Evolutionary conservation across 2,113 vertebrate species (phyloP).

Genomic region (Oreocharis arfaki): DNA sequence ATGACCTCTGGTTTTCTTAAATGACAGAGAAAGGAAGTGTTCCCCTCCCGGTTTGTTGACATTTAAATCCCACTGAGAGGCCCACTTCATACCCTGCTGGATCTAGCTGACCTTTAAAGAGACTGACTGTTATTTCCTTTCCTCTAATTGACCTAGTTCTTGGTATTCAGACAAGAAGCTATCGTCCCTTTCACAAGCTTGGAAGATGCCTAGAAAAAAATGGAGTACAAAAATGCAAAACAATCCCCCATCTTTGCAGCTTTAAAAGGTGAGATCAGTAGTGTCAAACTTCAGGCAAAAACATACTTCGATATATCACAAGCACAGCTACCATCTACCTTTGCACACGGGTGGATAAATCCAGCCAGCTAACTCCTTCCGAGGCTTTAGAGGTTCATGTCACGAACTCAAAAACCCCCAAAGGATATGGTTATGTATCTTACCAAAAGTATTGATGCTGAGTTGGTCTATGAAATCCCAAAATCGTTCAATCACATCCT

Average conservation of each 20-base stretch:
- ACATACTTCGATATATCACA: not conserved
- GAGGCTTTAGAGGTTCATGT: not conserved
- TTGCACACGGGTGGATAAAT: not conserved
- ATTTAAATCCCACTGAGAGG: not conserved
- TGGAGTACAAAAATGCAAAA: not conserved
- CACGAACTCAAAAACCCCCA: not conserved
- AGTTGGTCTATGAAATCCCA: conserved; percentile 99
- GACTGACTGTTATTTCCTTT: not conserved
- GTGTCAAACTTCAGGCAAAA: not conserved
- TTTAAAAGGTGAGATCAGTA: not conserved
- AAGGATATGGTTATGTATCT: not conserved
- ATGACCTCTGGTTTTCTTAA: not conserved
- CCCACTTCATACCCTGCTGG: not conserved
- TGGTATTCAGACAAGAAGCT: not conserved
- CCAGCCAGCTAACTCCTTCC: not conserved
- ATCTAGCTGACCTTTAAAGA: not conserved
- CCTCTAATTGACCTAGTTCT: not conserved
- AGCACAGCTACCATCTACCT: not conserved
- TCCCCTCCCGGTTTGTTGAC: not conserved
- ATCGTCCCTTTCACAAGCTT: not conserved
- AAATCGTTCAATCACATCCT: conserved; percentile 94
- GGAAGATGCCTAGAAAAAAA: not conserved
- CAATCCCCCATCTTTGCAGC: not conserved
- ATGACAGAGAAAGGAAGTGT: not conserved
- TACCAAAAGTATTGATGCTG: conserved; percentile 96